Percentiles rank a stretch among this genome's conserved stretches.
Conservation (phyloP, 2,797 vertebrate genomes). For the Eulemur coronatus region DNA sequence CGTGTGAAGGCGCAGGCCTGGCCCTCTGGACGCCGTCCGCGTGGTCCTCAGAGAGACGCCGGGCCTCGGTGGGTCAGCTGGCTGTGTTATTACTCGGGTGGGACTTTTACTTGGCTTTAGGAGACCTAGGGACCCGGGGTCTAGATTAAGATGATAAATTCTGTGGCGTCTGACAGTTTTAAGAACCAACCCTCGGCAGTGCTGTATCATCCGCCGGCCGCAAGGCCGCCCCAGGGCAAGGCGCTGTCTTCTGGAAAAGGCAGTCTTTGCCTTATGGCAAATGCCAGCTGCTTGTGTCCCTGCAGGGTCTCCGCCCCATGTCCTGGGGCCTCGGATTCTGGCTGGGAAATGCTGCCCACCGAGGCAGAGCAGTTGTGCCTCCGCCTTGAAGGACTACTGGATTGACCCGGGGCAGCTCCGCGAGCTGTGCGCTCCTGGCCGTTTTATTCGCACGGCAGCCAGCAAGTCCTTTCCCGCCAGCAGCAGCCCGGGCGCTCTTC, state of each 20-base stretch:
- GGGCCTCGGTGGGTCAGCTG: too few relatives aligned
- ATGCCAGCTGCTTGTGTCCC: not conserved
- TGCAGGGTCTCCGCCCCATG: too few relatives aligned
- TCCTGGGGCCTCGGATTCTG: not conserved
- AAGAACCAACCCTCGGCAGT: not conserved
- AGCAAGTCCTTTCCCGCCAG: not conserved
- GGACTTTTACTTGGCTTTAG: not conserved
- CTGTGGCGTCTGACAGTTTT: not conserved
- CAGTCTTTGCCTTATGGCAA: not conserved
- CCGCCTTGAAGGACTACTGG: not conserved
- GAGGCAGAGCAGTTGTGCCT: not conserved
- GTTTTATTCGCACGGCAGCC: not conserved
- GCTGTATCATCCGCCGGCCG: not conserved
- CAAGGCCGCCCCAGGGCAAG: not conserved
- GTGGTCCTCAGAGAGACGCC: not conserved
- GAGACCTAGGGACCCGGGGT: not conserved
- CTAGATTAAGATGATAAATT: not conserved
- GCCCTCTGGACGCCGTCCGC: not conserved
- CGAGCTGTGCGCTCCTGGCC: not conserved
- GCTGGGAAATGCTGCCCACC: not conserved
- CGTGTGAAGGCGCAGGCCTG: not conserved
- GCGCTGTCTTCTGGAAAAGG: not conserved
- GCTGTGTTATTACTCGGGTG: not conserved
- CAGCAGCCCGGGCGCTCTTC: not conserved
- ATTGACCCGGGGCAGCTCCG: not conserved